phyloP scores from a whole-genome alignment of 1,140 invertebrate genomes.

The Telenomus remus region DNA sequence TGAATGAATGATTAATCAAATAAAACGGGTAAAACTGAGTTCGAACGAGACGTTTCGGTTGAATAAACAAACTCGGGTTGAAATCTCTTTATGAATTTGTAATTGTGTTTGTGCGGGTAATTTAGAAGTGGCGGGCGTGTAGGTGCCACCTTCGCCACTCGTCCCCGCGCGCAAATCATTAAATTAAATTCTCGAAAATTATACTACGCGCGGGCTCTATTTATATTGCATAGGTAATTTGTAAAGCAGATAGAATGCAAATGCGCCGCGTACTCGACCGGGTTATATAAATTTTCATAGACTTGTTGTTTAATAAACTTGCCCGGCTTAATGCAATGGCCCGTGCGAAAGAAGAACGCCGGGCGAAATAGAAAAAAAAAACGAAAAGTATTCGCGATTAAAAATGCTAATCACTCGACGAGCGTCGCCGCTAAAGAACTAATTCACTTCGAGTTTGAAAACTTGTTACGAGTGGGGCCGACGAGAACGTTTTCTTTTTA shows the following conservation, averaged over 20 bases:
- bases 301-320: slow-evolving; percentile 58
- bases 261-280: slow-evolving; percentile 49
- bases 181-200: slow-evolving; percentile 62
- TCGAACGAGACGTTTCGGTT: slow-evolving; percentile 44
- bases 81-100: slow-evolving; percentile 58
- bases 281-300: slow-evolving; percentile 55
- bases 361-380: background rate
- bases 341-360: slow-evolving; percentile 25
- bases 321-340: slow-evolving; percentile 47
- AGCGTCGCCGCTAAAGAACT: slow-evolving; percentile 27
- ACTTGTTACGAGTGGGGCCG: slow-evolving; percentile 27
- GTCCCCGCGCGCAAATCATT: slow-evolving; percentile 53
- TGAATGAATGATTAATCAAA: slow-evolving; percentile 49
- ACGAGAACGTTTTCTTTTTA: slow-evolving; percentile 16
- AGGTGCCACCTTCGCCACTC: slow-evolving; percentile 42
- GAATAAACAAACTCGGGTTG: slow-evolving; percentile 50
- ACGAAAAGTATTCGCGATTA: slow-evolving; percentile 41
- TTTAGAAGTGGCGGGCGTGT: slow-evolving; percentile 42
- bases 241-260: slow-evolving; percentile 65
- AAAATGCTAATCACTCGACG: slow-evolving; percentile 46
- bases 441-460: slow-evolving; percentile 42
- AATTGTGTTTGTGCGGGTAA: slow-evolving; percentile 56
- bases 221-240: slow-evolving; percentile 64
- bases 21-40: slow-evolving; percentile 42
- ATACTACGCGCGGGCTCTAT: slow-evolving; percentile 56